phyloP scores from a whole-genome alignment of 2,113 vertebrate genomes.

The Cyanistes caeruleus region DNA sequence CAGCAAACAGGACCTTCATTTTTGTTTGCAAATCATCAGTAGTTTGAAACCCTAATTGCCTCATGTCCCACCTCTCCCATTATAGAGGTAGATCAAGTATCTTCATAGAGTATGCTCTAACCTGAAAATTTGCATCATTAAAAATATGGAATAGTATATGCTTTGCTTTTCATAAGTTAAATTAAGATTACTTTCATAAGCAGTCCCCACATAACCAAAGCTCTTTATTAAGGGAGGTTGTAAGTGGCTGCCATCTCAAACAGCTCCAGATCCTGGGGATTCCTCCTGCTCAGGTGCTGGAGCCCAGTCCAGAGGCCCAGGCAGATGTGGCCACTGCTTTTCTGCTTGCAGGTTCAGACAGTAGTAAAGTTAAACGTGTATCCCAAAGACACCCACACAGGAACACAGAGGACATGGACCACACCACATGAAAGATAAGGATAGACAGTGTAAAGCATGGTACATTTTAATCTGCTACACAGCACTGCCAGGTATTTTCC shows the following conservation, averaged over 20 bases:
- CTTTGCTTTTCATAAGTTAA: not conserved
- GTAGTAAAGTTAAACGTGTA: accelerated
- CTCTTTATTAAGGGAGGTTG: not conserved
- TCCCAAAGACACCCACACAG: not conserved
- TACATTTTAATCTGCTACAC: not conserved
- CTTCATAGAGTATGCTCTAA: not conserved
- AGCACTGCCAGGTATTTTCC: not conserved
- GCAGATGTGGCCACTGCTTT: not conserved
- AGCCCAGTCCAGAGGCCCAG: not conserved
- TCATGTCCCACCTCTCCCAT: not conserved
- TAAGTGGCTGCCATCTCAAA: not conserved
- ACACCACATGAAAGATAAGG: accelerated
- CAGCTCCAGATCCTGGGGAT: not conserved
- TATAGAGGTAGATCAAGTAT: not conserved
- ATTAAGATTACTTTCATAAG: not conserved
- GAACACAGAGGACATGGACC: too few relatives aligned
- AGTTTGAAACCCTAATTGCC: not conserved
- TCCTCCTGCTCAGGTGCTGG: not conserved
- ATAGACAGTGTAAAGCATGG: not conserved
- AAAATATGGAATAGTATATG: not conserved
- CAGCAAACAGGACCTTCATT: not conserved
- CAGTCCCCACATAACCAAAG: not conserved
- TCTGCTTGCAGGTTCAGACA: not conserved
- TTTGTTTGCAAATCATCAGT: not conserved
- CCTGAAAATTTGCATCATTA: not conserved